phyloP scores from a whole-genome alignment of 2,113 vertebrate species.

The Dendrocopos noguchii region DNA sequence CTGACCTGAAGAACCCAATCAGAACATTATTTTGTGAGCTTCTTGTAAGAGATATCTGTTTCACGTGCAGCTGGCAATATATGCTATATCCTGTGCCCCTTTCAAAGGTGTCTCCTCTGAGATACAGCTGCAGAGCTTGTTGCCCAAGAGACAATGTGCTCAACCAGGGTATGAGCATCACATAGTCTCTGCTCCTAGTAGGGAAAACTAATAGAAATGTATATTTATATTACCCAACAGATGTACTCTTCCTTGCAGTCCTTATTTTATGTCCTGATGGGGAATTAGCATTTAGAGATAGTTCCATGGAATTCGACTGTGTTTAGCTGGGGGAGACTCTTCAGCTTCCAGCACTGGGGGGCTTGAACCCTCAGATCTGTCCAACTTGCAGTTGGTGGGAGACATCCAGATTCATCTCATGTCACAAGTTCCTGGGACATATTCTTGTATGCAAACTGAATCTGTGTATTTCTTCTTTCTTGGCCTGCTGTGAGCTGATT shows the following conservation, averaged over 20 bases:
- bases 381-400: neutral
- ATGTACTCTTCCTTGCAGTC: neutral
- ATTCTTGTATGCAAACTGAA: neutral
- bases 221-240: neutral
- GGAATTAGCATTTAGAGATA: neutral
- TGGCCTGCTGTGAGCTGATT: neutral
- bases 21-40: neutral
- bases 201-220: neutral
- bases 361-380: neutral
- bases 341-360: neutral
- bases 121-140: neutral
- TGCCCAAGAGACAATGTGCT: neutral
- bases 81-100: neutral
- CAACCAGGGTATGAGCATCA: neutral
- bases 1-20: neutral
- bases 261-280: neutral
- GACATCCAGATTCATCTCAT: neutral
- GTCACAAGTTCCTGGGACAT: neutral
- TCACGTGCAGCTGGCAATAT: neutral
- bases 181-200: neutral
- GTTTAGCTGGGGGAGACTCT: neutral
- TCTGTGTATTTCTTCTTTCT: neutral
- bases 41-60: neutral
- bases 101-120: neutral
- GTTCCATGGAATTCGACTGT: neutral